Conservation (phyloP, 1,140 invertebrate species). For the Drosophila lini region DNA sequence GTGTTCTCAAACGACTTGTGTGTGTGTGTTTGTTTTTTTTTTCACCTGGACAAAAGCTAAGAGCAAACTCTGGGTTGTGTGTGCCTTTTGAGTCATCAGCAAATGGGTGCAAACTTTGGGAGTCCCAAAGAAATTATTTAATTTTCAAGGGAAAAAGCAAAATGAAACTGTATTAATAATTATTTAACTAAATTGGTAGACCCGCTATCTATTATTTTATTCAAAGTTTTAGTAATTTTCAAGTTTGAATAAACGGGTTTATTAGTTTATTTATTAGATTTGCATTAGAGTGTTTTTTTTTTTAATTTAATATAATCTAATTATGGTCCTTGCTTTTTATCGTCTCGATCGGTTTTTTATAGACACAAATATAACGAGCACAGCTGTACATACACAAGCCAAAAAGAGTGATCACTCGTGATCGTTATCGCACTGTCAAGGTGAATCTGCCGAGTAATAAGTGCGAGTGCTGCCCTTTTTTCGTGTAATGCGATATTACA, state of each 20-base stretch:
- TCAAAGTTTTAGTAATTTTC: not conserved
- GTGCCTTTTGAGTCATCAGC: constrained; percentile 4
- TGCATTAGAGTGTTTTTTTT: not conserved
- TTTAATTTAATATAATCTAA: not conserved
- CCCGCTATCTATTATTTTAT: too few species aligned
- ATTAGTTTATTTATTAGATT: accelerated
- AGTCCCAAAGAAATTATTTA: not conserved
- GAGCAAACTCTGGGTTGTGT: not conserved
- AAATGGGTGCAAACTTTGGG: constrained; percentile 5
- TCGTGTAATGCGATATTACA: constrained; percentile 14
- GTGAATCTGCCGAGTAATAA: constrained; percentile 5
- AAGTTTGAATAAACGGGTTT: not conserved
- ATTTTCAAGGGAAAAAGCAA: too few species aligned
- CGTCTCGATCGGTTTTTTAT: not conserved
- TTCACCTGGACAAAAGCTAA: constrained; percentile 7
- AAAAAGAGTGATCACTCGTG: constrained; percentile 8
- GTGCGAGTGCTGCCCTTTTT: not conserved
- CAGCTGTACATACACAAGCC: constrained; percentile 4
- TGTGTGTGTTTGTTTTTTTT: not conserved
- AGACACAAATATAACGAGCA: not conserved
- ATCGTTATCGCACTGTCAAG: constrained; percentile 14
- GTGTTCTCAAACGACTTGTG: not conserved
- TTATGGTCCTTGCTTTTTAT: not conserved
- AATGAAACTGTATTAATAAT: not conserved
- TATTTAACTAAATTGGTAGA: not conserved